These are phyloP conservation scores for Melanotaenia boesemani DNA, from an alignment of 2,797 vertebrate species.

Conservation along the genomic window DNA sequence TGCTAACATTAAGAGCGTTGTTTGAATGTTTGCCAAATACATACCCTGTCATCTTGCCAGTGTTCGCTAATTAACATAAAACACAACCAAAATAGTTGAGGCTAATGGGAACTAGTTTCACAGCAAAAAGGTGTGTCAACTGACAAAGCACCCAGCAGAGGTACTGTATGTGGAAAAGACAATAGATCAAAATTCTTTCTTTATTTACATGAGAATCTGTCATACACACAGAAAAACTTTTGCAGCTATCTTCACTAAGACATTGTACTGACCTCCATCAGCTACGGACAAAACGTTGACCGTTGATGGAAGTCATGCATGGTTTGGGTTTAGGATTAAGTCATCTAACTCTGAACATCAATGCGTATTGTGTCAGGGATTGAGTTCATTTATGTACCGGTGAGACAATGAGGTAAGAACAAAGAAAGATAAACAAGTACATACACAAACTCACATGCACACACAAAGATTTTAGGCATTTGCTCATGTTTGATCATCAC, in stretches of 20 bases:
- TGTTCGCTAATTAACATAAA: constrained; percentile 1
- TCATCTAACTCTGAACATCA: background rate
- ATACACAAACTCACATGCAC: background rate
- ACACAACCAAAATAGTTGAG: background rate
- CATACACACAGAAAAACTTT: background rate
- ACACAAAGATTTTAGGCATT: background rate
- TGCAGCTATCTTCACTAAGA: background rate
- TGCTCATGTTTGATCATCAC: background rate
- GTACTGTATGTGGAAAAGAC: too few relatives aligned
- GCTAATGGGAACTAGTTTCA: background rate
- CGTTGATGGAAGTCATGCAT: too few relatives aligned
- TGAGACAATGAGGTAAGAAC: background rate
- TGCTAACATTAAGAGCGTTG: background rate
- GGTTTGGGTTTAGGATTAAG: too few relatives aligned
- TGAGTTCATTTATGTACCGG: background rate
- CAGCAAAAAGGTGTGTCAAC: too few relatives aligned
- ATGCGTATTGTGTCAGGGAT: background rate
- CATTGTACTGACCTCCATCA: background rate
- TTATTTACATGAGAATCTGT: too few relatives aligned
- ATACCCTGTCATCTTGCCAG: too few relatives aligned
- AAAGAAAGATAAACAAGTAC: background rate
- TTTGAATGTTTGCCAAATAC: too few relatives aligned
- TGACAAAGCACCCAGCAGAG: too few relatives aligned
- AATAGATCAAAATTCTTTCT: too few relatives aligned
- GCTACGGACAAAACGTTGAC: too few relatives aligned